Evolutionary conservation across 2,113 vertebrate species (phyloP).

Genomic region (Apodemus sylvaticus): DNA sequence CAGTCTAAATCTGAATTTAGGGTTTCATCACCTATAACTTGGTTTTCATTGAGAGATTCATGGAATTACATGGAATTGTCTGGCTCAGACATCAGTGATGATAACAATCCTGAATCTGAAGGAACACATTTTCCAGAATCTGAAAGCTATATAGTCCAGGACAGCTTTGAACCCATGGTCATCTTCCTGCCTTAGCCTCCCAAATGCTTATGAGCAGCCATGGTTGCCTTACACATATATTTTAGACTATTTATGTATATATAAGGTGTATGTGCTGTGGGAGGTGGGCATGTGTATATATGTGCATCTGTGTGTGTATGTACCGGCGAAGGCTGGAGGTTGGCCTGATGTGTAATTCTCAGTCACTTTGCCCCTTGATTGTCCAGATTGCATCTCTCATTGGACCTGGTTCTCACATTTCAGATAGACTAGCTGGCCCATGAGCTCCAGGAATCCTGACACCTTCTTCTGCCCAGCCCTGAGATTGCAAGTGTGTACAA

Average conservation of each 20-base stretch:
- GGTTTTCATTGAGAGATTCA: too few species aligned
- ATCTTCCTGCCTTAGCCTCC: not conserved
- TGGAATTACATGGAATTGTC: accelerated
- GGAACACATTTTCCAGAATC: too few species aligned
- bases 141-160: accelerated
- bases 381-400: too few species aligned
- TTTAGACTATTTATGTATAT: not conserved
- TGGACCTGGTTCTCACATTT: not conserved
- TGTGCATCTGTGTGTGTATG: not conserved
- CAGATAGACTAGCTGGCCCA: not conserved
- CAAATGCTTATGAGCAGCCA: not conserved
- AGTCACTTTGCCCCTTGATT: not conserved
- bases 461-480: not conserved
- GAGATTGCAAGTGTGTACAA: too few species aligned
- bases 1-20: accelerated
- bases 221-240: not conserved
- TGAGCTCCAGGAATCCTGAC: too few species aligned
- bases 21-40: accelerated
- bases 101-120: accelerated
- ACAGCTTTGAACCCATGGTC: not conserved
- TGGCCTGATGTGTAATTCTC: not conserved
- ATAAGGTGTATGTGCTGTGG: not conserved
- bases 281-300: not conserved
- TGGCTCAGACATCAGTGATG: accelerated
- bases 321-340: not conserved